Evolutionary conservation across 2,113 vertebrate species (phyloP).

Genomic region (Panthera tigris): DNA sequence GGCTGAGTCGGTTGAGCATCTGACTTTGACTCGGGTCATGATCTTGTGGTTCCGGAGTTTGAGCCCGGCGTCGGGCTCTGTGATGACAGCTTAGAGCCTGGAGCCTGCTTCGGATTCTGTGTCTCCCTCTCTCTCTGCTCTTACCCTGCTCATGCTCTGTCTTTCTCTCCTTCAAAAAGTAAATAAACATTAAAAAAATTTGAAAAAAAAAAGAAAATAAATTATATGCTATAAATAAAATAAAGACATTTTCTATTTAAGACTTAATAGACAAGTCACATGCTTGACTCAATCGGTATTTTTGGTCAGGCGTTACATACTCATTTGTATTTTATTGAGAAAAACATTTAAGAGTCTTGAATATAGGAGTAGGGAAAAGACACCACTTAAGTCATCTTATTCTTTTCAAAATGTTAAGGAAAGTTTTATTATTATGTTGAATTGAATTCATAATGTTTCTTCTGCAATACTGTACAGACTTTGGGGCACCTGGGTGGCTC

Average conservation of each 20-base stretch:
- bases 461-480: not conserved
- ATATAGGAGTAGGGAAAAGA: not conserved
- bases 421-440: not conserved
- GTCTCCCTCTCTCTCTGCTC: too few relatives aligned
- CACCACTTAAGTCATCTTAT: not conserved
- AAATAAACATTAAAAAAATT: too few relatives aligned
- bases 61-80: too few relatives aligned
- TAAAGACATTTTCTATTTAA: slow-evolving; percentile 35
- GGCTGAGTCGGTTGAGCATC: too few relatives aligned
- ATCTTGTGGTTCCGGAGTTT: too few relatives aligned
- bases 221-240: not conserved
- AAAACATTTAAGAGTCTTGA: slow-evolving; percentile 34
- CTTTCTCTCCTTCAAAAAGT: too few relatives aligned
- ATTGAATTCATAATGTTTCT: not conserved
- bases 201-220: not conserved
- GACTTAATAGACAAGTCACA: not conserved
- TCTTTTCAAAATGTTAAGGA: not conserved
- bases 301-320: not conserved
- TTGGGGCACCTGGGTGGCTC: not conserved
- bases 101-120: too few relatives aligned
- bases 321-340: slow-evolving; percentile 28
- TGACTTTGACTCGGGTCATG: too few relatives aligned
- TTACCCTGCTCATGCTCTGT: too few relatives aligned
- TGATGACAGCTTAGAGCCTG: too few relatives aligned
- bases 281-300: not conserved